Conservation (phyloP, 1,140 invertebrate species). For the Eueides isabella region DNA sequence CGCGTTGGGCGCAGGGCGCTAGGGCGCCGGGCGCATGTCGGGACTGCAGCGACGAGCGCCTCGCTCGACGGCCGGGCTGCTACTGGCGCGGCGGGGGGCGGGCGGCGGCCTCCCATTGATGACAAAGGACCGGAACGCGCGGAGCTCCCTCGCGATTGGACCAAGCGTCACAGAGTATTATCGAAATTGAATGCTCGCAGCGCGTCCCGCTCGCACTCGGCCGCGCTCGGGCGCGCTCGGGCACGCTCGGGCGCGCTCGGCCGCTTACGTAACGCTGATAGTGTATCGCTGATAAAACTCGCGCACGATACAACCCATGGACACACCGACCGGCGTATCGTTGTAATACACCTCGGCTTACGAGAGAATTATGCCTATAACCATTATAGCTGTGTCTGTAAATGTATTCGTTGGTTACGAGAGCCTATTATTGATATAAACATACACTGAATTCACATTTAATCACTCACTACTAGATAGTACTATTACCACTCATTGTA, state of each 20-base stretch:
- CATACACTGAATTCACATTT: too few relatives aligned
- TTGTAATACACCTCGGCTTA: neutral
- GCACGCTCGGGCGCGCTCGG: neutral
- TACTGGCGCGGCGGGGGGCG: slow-evolving; percentile 81
- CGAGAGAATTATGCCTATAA: neutral
- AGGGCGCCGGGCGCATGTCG: slow-evolving; percentile 50
- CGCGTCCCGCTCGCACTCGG: slow-evolving; percentile 18
- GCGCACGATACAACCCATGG: slow-evolving; percentile 5
- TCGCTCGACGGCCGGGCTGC: slow-evolving; percentile 73
- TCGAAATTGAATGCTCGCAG: slow-evolving; percentile 74
- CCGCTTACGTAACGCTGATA: slow-evolving; percentile 5
- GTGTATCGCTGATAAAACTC: slow-evolving; percentile 8
- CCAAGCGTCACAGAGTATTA: slow-evolving; percentile 78
- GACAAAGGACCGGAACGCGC: slow-evolving; percentile 83
- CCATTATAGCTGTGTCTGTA: too few relatives aligned
- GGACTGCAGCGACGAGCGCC: slow-evolving; percentile 48
- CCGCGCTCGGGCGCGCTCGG: neutral
- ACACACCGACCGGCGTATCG: neutral
- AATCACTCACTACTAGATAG: too few relatives aligned
- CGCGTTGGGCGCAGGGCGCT: slow-evolving; percentile 34
- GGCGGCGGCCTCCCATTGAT: slow-evolving; percentile 83
- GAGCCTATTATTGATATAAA: too few relatives aligned
- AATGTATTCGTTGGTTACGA: too few relatives aligned
- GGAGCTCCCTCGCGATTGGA: slow-evolving; percentile 81
- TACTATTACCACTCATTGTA: too few relatives aligned